Percentiles rank a stretch among this genome's conserved stretches.
These are phyloP conservation scores for Leguminivora glycinivorella DNA, from an alignment of 1,140 invertebrate genomes.

Conservation along the genomic window DNA sequence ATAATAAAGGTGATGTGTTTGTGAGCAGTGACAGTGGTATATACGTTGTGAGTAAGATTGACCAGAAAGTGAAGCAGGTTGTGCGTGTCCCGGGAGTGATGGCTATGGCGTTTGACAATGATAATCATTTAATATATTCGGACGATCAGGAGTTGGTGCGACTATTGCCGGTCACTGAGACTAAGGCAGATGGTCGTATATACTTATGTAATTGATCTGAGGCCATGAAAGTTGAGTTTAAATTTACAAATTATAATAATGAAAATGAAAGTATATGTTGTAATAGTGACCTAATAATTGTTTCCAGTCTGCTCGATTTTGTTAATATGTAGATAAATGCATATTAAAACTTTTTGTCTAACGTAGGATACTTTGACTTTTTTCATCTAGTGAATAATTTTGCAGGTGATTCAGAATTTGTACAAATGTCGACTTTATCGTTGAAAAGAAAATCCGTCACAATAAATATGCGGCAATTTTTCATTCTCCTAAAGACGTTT, in stretches of 20 bases:
- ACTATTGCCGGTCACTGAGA: constrained; percentile 38
- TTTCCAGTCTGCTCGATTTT: too few relatives aligned
- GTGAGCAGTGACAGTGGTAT: constrained; percentile 62
- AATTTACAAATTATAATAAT: too few relatives aligned
- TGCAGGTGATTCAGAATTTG: too few relatives aligned
- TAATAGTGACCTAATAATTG: too few relatives aligned
- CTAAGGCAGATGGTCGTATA: background rate
- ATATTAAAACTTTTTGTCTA: too few relatives aligned
- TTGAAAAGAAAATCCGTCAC: too few relatives aligned
- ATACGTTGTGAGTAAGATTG: constrained; percentile 54
- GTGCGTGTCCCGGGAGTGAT: constrained; percentile 55
- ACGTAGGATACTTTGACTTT: too few relatives aligned
- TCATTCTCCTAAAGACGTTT: too few relatives aligned
- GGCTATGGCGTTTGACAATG: constrained; percentile 60
- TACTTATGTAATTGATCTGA: background rate
- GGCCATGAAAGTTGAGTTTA: background rate
- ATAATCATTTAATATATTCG: constrained; percentile 64
- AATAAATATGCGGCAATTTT: too few relatives aligned
- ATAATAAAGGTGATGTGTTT: constrained; percentile 53
- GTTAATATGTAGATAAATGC: too few relatives aligned
- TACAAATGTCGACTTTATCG: too few relatives aligned
- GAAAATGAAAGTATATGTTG: background rate
- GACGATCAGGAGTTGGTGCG: constrained; percentile 57
- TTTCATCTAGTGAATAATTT: too few relatives aligned
- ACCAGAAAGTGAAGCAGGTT: constrained; percentile 55